phyloP scores from a whole-genome alignment of 1,140 invertebrate species.

The Diachasmimorpha longicaudata region DNA sequence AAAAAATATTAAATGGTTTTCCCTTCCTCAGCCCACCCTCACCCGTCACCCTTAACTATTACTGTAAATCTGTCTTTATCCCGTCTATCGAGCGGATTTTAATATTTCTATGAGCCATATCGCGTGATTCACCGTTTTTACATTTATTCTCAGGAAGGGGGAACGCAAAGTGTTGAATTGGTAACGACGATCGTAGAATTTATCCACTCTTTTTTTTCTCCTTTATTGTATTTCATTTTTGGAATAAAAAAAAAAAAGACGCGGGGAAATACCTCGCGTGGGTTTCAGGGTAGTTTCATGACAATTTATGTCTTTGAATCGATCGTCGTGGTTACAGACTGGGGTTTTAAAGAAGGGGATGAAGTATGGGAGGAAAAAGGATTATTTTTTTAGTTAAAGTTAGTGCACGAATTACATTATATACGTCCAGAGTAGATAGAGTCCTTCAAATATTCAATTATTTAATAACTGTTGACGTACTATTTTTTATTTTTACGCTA shows the following conservation, averaged over 20 bases:
- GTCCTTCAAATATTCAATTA: background rate
- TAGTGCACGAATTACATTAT: constrained; percentile 1
- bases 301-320: constrained; percentile 1
- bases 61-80: background rate
- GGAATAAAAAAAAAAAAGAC: background rate
- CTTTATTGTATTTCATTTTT: background rate
- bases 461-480: background rate
- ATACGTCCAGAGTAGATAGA: background rate
- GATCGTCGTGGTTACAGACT: background rate
- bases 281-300: constrained; percentile 9
- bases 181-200: constrained; percentile 6
- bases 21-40: background rate
- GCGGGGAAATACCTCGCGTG: background rate
- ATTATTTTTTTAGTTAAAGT: constrained; percentile 7
- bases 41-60: background rate
- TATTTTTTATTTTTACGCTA: background rate
- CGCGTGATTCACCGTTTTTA: constrained; percentile 15
- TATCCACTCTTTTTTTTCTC: background rate
- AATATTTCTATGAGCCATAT: constrained; percentile 21
- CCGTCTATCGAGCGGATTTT: constrained; percentile 13
- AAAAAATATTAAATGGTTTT: background rate
- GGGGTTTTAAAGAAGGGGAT: background rate
- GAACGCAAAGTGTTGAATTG: background rate
- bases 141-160: background rate
- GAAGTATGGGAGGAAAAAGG: background rate